Evolutionary conservation across 2,113 vertebrate genomes (phyloP), one percentile per base, ranked within the genome.

Genomic region (Pavo muticus): DNA sequence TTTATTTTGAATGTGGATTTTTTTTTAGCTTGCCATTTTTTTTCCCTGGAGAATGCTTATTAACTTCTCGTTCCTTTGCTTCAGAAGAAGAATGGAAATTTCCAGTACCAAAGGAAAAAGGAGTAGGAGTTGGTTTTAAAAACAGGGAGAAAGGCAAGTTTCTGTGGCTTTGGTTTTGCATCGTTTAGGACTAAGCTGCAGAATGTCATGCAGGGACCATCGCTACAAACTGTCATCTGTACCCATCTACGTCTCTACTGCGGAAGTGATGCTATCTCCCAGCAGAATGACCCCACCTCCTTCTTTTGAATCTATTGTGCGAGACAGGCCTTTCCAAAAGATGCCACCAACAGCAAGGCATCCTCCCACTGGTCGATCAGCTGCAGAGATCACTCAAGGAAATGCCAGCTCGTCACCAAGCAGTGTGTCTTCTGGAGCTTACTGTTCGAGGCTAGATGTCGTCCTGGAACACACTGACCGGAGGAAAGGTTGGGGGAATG

Each of bases 381-480:
- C 54, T 50, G 65, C 75, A 29, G 47, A 93, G 39, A 70, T 80
- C 65, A 30, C 50, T 87, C 7, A 92, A 82, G 90, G 81, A 91
- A 90, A 77, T 74, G 71, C 42, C 86, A 94, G 27, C 73, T 86
- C 82, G 57, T 37, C 93, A 45, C 73, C 88, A 80, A 64, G 63
- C 79, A 79, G 42, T 23, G 32, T 47, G 17, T 86, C 96, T 92
- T 95, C 96, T 63, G 77, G 80, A 40, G 84, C 78, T 88, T 96
- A 96, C 84, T 92, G 87, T 68, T 97, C 97, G 63, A 97, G 96
- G 60, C 74, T 98, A 71, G 94, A 98, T 83, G 91, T 98, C 32
- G 32, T 96, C 69, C 85, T 97, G 88, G 83, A 90, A 48, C 87
- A 95, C 16, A 69, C 68, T 54, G 88, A 94, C 63, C 68, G 15